Evolutionary conservation across 2,797 vertebrate species (phyloP), one percentile per base, ranked within the genome.

Genomic region (Poeciliopsis infans): DNA sequence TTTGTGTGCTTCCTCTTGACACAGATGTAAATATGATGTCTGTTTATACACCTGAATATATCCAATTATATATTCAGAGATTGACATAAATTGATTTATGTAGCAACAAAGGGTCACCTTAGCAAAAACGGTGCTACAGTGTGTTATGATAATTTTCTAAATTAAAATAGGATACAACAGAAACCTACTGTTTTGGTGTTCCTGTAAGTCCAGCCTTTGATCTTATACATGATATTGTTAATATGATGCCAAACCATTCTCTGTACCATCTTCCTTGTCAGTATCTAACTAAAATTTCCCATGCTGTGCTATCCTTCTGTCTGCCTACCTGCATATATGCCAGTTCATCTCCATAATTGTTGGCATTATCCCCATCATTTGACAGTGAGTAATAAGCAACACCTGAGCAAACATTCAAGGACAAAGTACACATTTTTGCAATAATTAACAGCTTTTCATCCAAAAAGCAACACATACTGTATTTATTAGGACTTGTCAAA

Each of bases 371-470:
- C 55, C 75, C 69, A 33, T 77, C 43, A 82, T 77, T 74, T 86
- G 83, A 89, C 87, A 89, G 73, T 88, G 86, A 93, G 73, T 86
- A 92, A 90, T 86, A 81, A 85, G 59, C 47, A 84, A 78, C 78
- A 88, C 79, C 75, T 79, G 83, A 93, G 85, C 81, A 87, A 79
- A 83, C 78, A 81, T 49, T 76, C 33, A 80, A 79, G 28, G 79
- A 87, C 47, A 89, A 85, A 90, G 75, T 79, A 76, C 78, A 82
- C 86, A 85, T 84, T 89, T 89, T 88, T 86, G 77, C 75, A 87
- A 91, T 87, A 86, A 88, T 90, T 81, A 86, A 86, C 87, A 85
- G 79, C 81, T 87, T 89, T 86, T 92, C 68, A 86, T 71, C 33
- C 83, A 23, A 79, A 85, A 31, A 79, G 82, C 31, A 28, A 87